Evolutionary conservation across 2,113 vertebrate genomes (phyloP).

Genomic region (Pithys albifrons): DNA sequence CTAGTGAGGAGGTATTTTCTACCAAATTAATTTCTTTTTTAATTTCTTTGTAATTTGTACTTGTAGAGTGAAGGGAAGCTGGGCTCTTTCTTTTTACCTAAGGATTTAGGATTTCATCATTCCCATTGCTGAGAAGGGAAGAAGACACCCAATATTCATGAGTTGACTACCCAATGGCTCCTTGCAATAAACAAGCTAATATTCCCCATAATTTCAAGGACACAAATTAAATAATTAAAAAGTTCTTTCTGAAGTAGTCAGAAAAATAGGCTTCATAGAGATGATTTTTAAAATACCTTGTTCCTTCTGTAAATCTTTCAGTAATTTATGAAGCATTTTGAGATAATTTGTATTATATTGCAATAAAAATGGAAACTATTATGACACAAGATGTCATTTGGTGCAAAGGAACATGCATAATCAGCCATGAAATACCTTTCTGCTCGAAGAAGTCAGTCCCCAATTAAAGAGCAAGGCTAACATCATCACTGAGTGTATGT

Average conservation of each 20-base stretch:
- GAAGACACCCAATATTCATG: not conserved
- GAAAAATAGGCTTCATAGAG: slow-evolving; percentile 3
- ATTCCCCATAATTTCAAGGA: not conserved
- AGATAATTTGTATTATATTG: slow-evolving; percentile 13
- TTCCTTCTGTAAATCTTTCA: slow-evolving; percentile 22
- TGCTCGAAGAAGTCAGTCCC: slow-evolving; percentile 9
- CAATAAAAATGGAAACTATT: slow-evolving; percentile 52
- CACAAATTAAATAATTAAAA: not conserved
- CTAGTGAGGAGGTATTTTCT: not conserved
- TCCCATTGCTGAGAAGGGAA: not conserved
- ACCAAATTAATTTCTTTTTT: not conserved
- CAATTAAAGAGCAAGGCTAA: slow-evolving; percentile 17
- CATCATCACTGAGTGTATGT: not conserved
- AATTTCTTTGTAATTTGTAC: not conserved
- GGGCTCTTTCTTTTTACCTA: not conserved
- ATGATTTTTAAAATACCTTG: slow-evolving; percentile 26
- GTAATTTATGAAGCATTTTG: slow-evolving; percentile 36
- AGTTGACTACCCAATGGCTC: not conserved
- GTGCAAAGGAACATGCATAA: slow-evolving; percentile 36
- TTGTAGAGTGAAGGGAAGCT: not conserved
- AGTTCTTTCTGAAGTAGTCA: not conserved
- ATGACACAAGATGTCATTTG: slow-evolving; percentile 48
- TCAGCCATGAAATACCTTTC: slow-evolving; percentile 30
- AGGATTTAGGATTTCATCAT: not conserved
- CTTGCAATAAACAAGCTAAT: not conserved